phyloP scores from a whole-genome alignment of 2,113 vertebrate genomes.

The Microtus ochrogaster region DNA sequence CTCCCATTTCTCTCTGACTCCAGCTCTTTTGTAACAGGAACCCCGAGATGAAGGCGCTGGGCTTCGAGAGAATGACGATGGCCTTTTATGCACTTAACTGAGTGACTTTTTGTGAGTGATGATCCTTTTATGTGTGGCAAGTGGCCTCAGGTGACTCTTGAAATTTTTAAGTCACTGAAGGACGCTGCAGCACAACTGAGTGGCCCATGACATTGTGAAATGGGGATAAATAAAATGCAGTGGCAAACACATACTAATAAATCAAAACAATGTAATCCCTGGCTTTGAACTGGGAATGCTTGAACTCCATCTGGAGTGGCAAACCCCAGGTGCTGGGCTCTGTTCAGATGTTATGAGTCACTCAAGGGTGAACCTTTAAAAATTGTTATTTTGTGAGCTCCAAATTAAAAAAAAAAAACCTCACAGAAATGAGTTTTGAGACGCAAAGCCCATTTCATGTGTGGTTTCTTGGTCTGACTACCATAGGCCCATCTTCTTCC shows the following conservation, averaged over 20 bases:
- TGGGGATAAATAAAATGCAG: not conserved
- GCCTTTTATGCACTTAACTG: not conserved
- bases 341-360: constrained; percentile 74
- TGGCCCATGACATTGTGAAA: not conserved
- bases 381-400: constrained; percentile 74
- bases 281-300: constrained; percentile 80
- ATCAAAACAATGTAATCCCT: constrained; percentile 61
- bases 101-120: not conserved
- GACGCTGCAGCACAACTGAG: constrained; percentile 5
- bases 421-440: constrained; percentile 65
- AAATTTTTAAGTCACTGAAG: not conserved
- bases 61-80: not conserved
- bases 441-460: constrained; percentile 21
- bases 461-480: constrained; percentile 23
- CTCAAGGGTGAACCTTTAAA: constrained; percentile 69
- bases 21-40: not conserved
- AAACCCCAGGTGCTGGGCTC: constrained; percentile 79
- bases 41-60: not conserved
- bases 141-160: not conserved
- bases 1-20: not conserved
- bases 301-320: constrained; percentile 80
- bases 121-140: not conserved
- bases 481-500: constrained; percentile 47
- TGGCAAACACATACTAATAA: constrained; percentile 26
- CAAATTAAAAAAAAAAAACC: constrained; percentile 40